Evolutionary conservation across 2,797 vertebrate genomes (phyloP).

Genomic region (Lacerta agilis): DNA sequence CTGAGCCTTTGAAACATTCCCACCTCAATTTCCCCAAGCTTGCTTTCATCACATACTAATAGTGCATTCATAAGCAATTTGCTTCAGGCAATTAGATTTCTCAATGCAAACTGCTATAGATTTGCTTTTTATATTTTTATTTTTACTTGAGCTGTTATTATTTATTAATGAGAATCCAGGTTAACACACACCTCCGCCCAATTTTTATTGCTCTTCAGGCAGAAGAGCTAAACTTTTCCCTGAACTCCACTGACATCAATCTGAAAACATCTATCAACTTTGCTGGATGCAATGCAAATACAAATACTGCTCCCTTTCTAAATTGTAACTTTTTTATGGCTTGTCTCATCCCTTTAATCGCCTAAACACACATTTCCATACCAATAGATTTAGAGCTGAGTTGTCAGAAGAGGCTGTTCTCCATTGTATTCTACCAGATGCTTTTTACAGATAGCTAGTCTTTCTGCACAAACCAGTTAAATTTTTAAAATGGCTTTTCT

Average conservation of each 20-base stretch:
- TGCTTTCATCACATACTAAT: slow-evolving; percentile 64
- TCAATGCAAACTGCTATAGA: slow-evolving; percentile 45
- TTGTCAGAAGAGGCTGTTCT: slow-evolving; percentile 51
- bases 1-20: slow-evolving; percentile 42
- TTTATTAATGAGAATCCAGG: slow-evolving; percentile 59
- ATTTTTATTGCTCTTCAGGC: slow-evolving; percentile 24
- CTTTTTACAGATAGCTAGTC: slow-evolving; percentile 45
- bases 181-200: slow-evolving; percentile 27
- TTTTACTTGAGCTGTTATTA: slow-evolving; percentile 62
- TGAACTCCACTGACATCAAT: slow-evolving; percentile 35
- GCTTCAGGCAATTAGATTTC: slow-evolving; percentile 60
- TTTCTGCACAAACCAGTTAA: slow-evolving; percentile 46
- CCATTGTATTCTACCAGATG: slow-evolving; percentile 40
- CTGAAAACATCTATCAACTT: slow-evolving; percentile 34
- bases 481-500: slow-evolving; percentile 4
- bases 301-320: slow-evolving; percentile 35
- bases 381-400: slow-evolving; percentile 51
- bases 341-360: slow-evolving; percentile 48
- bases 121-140: slow-evolving; percentile 45
- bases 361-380: slow-evolving; percentile 58
- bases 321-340: slow-evolving; percentile 29
- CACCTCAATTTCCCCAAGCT: slow-evolving; percentile 48
- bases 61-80: slow-evolving; percentile 70
- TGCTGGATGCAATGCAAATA: slow-evolving; percentile 12
- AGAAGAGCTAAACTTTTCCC: slow-evolving; percentile 44